phyloP scores from a whole-genome alignment of 1,140 invertebrate species.

The Drosophila nikananu region DNA sequence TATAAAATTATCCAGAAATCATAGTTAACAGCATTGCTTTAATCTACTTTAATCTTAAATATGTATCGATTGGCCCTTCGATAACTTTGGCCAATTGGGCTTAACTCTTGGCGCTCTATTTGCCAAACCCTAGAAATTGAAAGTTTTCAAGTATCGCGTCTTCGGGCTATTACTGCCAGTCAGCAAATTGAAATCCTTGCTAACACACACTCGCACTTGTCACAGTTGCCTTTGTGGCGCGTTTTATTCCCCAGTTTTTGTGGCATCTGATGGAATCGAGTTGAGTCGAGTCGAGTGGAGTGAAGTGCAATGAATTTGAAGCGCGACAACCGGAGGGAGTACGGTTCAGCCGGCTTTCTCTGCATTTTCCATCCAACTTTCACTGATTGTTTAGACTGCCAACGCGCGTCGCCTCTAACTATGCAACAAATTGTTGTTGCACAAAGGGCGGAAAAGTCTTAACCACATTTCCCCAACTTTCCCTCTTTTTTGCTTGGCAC shows the following conservation, averaged over 20 bases:
- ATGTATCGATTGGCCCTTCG: neutral
- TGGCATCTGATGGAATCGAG: slow-evolving; percentile 25
- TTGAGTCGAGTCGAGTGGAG: neutral
- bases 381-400: slow-evolving; percentile 62
- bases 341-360: neutral
- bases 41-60: neutral
- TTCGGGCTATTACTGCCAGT: slow-evolving; percentile 44
- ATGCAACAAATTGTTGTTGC: slow-evolving; percentile 67
- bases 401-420: slow-evolving; percentile 53
- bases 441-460: slow-evolving; percentile 4
- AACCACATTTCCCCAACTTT: neutral
- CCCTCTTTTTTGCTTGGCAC: slow-evolving; percentile 16
- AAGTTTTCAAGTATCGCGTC: slow-evolving; percentile 54
- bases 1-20: no score
- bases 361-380: slow-evolving; percentile 56
- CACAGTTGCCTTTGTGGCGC: slow-evolving; percentile 42
- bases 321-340: neutral
- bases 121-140: slow-evolving; percentile 47
- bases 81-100: neutral
- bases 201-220: slow-evolving; percentile 18
- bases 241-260: slow-evolving; percentile 26
- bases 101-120: slow-evolving; percentile 34
- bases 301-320: slow-evolving; percentile 19
- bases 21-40: no score
- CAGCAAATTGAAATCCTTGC: slow-evolving; percentile 34